Evolutionary conservation across 2,113 vertebrate genomes (phyloP), one percentile per base, ranked within the genome.

Genomic region (Delphinapterus leucas): DNA sequence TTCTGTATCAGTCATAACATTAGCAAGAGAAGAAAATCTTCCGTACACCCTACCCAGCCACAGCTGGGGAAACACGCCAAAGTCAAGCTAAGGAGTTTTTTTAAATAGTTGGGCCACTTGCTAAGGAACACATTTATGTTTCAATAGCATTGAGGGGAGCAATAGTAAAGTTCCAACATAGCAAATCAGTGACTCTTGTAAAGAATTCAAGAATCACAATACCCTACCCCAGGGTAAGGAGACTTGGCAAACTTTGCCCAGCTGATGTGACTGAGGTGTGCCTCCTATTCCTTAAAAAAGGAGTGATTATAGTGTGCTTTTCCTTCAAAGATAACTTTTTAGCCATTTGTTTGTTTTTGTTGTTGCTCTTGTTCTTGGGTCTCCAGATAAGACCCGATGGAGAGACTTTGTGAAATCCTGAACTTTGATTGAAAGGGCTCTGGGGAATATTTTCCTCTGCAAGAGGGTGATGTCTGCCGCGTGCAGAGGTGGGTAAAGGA

Each of bases 191-290:
- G 18, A 31, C 17, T 67, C 53, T 33, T 23, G 1, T 8, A n/a
- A 79, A 79, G n/a, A 26, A n/a, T 82, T 55, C 44, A 58, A 31
- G 41, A 87, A 76, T n/a, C 10, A 21, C 10, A 41, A 4, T 1
- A 25, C 3, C 8, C 1, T 28, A 6, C n/a, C 28, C 41, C 18
- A 8, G 26, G 21, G 4, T 3, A 12, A 28, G 70, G 8, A 31
- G 28, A 49, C 11, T 0, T 2, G 5, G 36, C 20, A 2, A 11
- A 20, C n/a, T 41, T 25, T 53, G 23, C n/a, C 44, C 20, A 44
- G 8, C 3, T 13, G 8, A 20, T 21, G 31, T 21, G 33, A 83
- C 17, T 8, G 1, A 0, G 0, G 2, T 17, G 17, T n/a, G 11
- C 6, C 8, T 26, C n/a, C 15, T 5, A 6, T 7, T 60, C 26